A percentile compares a stretch with the other conserved stretches of the same genome.
Conservation (phyloP, 2,797 vertebrate genomes). For the Alosa sapidissima region DNA sequence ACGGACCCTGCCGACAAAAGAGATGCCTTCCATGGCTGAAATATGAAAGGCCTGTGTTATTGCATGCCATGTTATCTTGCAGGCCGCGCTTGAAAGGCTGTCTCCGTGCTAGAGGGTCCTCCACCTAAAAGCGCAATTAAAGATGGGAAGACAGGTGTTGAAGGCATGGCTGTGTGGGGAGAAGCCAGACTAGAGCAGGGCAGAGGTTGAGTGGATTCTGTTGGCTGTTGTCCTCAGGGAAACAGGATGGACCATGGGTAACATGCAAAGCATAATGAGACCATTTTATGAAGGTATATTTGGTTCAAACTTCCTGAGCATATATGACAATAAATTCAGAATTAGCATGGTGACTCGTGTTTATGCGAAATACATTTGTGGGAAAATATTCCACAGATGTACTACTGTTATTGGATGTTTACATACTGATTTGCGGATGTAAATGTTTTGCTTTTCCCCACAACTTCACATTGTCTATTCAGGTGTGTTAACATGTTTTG, state of each 20-base stretch:
- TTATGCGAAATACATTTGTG: no score
- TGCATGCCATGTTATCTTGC: not conserved
- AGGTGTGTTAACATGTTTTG: no score
- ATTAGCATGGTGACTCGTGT: no score
- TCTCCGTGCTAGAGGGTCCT: not conserved
- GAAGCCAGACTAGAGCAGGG: not conserved
- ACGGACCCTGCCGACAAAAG: not conserved
- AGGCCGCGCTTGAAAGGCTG: not conserved
- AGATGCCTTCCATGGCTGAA: not conserved
- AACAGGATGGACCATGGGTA: not conserved
- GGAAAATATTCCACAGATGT: no score
- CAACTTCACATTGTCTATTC: no score
- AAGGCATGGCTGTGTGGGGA: not conserved
- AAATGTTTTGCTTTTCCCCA: no score
- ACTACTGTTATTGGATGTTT: no score
- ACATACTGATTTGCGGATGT: no score
- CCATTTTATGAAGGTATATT: no score
- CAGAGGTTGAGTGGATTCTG: not conserved
- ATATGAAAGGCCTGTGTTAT: not conserved
- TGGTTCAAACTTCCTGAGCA: no score
- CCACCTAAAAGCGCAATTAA: slow-evolving; percentile 12
- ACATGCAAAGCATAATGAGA: not conserved
- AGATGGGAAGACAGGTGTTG: not conserved
- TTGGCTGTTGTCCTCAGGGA: not conserved
- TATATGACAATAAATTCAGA: no score